Conservation (phyloP, 1,140 invertebrate species). For the Oedothorax gibbosus region DNA sequence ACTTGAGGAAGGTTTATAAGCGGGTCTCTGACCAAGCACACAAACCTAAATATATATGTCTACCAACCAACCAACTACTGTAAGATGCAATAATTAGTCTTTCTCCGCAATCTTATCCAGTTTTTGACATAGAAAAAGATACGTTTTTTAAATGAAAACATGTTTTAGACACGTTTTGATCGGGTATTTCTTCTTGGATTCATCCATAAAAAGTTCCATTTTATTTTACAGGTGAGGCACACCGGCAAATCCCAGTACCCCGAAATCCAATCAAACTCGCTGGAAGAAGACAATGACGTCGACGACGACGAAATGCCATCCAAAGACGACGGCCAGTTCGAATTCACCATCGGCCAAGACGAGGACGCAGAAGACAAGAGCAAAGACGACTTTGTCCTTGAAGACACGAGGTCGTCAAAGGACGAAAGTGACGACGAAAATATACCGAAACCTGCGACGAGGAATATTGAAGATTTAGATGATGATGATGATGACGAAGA, state of each 20-base stretch:
- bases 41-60: no score
- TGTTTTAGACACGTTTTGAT: not conserved
- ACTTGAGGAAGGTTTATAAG: no score
- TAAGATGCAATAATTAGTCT: no score
- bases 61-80: no score
- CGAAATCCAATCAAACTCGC: not conserved
- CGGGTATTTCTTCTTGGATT: no score
- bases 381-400: constrained; percentile 31
- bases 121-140: no score
- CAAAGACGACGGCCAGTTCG: constrained; percentile 11
- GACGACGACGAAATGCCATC: constrained; percentile 11
- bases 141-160: no score
- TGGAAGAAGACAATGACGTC: constrained; percentile 13
- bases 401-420: not conserved
- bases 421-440: constrained; percentile 18
- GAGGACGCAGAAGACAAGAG: constrained; percentile 28
- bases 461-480: constrained; percentile 8
- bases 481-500: not conserved
- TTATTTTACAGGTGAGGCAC: constrained; percentile 36
- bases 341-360: constrained; percentile 45
- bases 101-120: no score
- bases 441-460: not conserved
- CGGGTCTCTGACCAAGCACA: no score
- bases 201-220: not conserved
- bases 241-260: constrained; percentile 38